Base-by-base conservation (phyloP, 1,140 invertebrate genomes). In the Megalopta genalis region DNA sequence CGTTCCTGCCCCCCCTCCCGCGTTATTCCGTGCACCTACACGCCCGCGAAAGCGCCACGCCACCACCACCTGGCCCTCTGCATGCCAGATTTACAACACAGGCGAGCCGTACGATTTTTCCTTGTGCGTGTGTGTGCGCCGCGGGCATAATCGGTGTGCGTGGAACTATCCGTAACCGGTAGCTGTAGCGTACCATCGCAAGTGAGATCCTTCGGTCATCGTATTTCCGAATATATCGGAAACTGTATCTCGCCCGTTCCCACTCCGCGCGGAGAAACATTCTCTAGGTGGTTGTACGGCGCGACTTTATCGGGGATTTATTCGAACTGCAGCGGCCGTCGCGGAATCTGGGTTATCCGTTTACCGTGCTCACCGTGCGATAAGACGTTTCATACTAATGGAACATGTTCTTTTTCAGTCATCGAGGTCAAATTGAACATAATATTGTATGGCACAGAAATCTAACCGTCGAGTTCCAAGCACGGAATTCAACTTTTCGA, bases 31-130 rank as follows among this genome's bases (percentile, higher is more conserved):
- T 63, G 27, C 27, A 27, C 49, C 39, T 64, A 59, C 25, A 77
- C 54, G 37, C 32, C n/a, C 39, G 39, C 27, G 18, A 63, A 71
- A 62, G 57, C 67, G 39, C 52, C 39, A 32, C 32, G 39, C 52
- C 52, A 80, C 60, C 32, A 25, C 52, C 52, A 80, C 60, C 79
- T 81, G 64, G 71, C 1, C 27, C 70, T 70, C 42, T 63, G 68
- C 39, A 49, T 25, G 18, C 52, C 71, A 73, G 60, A 82, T 86
- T 83, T 77, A 86, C 69, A 72, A 60, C 16, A 62, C 21, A 14
- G 12, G 14, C 49, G 57, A 23, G 25, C 62, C 14, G 5, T 57
- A 52, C 62, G 49, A n/a, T 57, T 80, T 59, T 63, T 71, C 54
- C 23, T 37, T 18, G 64, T 23, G 39, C 12, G 39, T 8, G 39